phyloP scores from a whole-genome alignment of 2,113 vertebrate genomes.

The Tragelaphus buxtoni region DNA sequence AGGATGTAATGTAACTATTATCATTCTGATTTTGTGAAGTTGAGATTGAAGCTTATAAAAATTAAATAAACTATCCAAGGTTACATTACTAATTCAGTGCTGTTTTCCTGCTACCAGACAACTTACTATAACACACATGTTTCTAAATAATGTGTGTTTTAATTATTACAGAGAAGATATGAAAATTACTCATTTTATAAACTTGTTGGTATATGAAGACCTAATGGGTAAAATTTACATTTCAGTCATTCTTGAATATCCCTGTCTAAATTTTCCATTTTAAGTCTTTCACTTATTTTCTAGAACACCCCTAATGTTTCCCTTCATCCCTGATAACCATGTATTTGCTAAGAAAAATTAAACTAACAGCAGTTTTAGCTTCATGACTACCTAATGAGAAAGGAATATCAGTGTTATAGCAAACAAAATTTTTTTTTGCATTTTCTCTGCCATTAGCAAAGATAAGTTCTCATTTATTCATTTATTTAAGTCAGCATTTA shows the following conservation, averaged over 20 bases:
- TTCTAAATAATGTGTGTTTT: not conserved
- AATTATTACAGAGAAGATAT: not conserved
- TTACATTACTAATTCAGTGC: not conserved
- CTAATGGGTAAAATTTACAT: not conserved
- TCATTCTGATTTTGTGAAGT: not conserved
- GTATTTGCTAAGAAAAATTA: not conserved
- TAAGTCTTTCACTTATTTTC: not conserved
- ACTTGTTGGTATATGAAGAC: not conserved
- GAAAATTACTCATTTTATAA: not conserved
- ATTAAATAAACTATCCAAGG: not conserved
- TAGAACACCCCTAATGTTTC: not conserved
- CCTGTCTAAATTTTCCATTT: not conserved
- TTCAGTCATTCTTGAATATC: not conserved
- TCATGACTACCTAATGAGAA: not conserved
- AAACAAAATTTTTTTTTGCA: not conserved
- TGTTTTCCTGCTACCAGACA: not conserved
- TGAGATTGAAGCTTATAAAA: not conserved
- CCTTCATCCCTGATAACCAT: not conserved
- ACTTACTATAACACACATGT: not conserved
- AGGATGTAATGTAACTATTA: not conserved
- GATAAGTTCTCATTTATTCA: not conserved
- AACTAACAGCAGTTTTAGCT: not conserved
- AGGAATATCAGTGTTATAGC: not conserved
- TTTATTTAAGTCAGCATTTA: not conserved
- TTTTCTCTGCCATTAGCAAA: conserved; percentile 5